A percentile compares a stretch with the other conserved stretches of the same genome.
phyloP scores from a whole-genome alignment of 2,797 vertebrate species.

The Miopithecus talapoin region DNA sequence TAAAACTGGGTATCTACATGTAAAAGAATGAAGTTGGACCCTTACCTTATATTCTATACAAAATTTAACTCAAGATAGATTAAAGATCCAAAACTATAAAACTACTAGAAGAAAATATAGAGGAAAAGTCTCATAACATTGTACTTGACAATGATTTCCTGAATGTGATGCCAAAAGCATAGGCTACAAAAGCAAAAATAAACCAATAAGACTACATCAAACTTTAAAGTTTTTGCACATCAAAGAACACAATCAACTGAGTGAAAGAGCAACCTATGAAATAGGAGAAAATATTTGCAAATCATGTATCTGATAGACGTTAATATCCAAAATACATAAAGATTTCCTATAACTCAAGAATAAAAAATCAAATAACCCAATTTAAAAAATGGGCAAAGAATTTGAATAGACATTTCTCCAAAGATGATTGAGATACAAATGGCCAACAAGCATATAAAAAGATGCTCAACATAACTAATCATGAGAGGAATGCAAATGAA shows the following conservation, averaged over 20 bases:
- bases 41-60: background rate
- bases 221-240: background rate
- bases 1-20: background rate
- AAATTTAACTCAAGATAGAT: background rate
- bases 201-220: background rate
- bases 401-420: background rate
- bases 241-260: background rate
- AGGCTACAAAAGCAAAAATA: background rate
- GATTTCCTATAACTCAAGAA: background rate
- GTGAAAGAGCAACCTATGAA: background rate
- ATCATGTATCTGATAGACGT: background rate
- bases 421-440: background rate
- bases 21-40: background rate
- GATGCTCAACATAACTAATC: background rate
- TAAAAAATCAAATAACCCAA: background rate
- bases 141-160: background rate
- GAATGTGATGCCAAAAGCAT: background rate
- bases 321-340: background rate
- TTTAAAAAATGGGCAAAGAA: background rate
- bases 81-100: background rate
- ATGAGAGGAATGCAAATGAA: background rate
- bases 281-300: background rate
- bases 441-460: background rate
- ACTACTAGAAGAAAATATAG: background rate
- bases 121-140: background rate